Evolutionary conservation across 1,140 invertebrate species (phyloP).

Genomic region (Ditylenchus dipsaci): DNA sequence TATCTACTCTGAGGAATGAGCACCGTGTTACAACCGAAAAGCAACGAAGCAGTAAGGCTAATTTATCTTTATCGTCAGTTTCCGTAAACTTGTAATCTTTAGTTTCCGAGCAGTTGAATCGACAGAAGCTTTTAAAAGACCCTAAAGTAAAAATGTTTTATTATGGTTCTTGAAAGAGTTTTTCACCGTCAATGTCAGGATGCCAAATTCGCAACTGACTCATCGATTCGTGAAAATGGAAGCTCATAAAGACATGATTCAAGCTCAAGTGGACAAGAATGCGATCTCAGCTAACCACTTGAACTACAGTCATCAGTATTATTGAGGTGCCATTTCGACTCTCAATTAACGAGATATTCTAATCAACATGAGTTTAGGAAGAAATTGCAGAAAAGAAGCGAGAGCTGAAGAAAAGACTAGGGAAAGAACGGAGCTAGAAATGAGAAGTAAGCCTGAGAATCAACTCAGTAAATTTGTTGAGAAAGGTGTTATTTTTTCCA

Average conservation of each 20-base stretch:
- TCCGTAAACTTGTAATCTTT: no score
- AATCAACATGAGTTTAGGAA: no score
- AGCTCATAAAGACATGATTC: constrained; percentile 35
- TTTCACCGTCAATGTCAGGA: no score
- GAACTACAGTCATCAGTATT: constrained; percentile 34
- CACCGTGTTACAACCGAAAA: constrained; percentile 23
- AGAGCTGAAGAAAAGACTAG: constrained; percentile 24
- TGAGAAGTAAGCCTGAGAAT: constrained; percentile 91
- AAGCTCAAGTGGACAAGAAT: constrained; percentile 41
- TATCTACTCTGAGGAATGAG: constrained; percentile 17
- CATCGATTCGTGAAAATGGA: constrained; percentile 41
- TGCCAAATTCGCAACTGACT: constrained; percentile 2
- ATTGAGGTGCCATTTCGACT: no score
- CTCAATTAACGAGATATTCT: constrained; percentile 31
- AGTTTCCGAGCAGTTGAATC: constrained; percentile 60
- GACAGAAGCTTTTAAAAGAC: constrained; percentile 65
- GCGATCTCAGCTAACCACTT: constrained; percentile 36
- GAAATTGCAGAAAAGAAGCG: constrained; percentile 35
- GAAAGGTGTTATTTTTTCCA: constrained; percentile 44
- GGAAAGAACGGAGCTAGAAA: constrained; percentile 70
- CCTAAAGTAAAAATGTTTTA: no score
- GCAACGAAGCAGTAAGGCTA: constrained; percentile 8
- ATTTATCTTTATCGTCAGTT: no score
- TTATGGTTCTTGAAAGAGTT: no score
- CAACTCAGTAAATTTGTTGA: constrained; percentile 86